Percentiles rank a stretch among this genome's conserved stretches.
Evolutionary conservation across 1,140 invertebrate genomes (phyloP).

Genomic region (Sycophila sp.): DNA sequence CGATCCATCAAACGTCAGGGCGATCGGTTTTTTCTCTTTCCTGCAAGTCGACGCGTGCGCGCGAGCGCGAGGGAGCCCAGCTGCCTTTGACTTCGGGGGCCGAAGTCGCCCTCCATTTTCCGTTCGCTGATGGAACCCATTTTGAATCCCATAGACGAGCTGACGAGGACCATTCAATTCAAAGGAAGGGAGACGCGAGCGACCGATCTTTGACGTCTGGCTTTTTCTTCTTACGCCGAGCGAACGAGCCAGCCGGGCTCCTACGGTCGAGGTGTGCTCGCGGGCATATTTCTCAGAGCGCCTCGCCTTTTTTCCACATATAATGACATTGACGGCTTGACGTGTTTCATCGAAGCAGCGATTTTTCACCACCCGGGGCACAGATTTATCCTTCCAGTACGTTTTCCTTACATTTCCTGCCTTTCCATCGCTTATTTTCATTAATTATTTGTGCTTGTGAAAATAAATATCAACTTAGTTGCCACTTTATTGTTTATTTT

Average conservation of each 20-base stretch:
- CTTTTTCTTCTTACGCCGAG: slow-evolving; percentile 16
- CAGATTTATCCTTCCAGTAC: no score
- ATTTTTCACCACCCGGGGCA: slow-evolving; percentile 28
- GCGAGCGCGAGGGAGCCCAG: slow-evolving; percentile 44
- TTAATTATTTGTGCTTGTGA: no score
- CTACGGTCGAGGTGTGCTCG: no score
- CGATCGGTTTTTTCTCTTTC: slow-evolving; percentile 53
- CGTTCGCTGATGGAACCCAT: slow-evolving; percentile 48
- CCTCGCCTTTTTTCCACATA: slow-evolving; percentile 18
- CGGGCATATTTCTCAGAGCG: no score
- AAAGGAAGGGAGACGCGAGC: slow-evolving; percentile 38
- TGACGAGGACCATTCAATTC: slow-evolving; percentile 54
- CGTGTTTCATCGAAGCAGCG: slow-evolving; percentile 37
- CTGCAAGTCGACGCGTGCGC: slow-evolving; percentile 45
- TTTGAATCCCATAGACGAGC: slow-evolving; percentile 51
- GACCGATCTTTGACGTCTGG: slow-evolving; percentile 41
- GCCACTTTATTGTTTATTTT: no score
- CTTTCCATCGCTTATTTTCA: no score
- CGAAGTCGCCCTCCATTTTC: slow-evolving; percentile 45
- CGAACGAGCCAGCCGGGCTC: slow-evolving; percentile 18
- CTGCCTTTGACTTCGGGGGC: slow-evolving; percentile 47
- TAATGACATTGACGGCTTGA: slow-evolving; percentile 33
- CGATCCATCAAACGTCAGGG: slow-evolving; percentile 60
- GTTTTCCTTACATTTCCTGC: no score
- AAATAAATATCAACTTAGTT: no score